Evolutionary conservation across 2,113 vertebrate genomes (phyloP).

Genomic region (Seriola aureovittata): DNA sequence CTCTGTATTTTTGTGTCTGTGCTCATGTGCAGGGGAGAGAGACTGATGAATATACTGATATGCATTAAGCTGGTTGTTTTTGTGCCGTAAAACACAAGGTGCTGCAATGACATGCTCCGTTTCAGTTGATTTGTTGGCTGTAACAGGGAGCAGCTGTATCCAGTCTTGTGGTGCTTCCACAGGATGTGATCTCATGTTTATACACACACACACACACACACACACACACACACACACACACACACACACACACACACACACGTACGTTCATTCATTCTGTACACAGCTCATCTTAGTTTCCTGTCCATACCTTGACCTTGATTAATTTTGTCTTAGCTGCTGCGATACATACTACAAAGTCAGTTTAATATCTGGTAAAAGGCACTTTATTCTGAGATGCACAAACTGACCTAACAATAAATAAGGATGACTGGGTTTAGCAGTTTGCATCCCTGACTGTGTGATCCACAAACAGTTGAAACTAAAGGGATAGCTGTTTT

Average conservation of each 20-base stretch:
- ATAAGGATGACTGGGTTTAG: no score
- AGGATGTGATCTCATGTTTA: slow-evolving; percentile 66
- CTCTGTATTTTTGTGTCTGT: not conserved
- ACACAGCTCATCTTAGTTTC: slow-evolving; percentile 27
- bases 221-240: not conserved
- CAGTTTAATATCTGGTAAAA: not conserved
- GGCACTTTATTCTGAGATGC: not conserved
- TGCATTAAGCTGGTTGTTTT: slow-evolving; percentile 18
- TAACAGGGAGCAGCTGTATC: slow-evolving; percentile 67
- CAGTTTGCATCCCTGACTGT: no score
- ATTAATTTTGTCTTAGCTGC: slow-evolving; percentile 20
- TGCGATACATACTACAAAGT: not conserved
- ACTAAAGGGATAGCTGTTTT: not conserved
- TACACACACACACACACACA: not conserved
- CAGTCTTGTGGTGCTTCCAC: slow-evolving; percentile 27
- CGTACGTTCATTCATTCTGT: slow-evolving; percentile 9
- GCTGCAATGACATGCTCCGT: slow-evolving; percentile 48
- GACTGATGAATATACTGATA: slow-evolving; percentile 51
- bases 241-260: no score
- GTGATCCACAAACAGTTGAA: not conserved
- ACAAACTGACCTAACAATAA: not conserved
- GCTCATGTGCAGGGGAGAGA: slow-evolving; percentile 1
- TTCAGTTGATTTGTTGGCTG: slow-evolving; percentile 39
- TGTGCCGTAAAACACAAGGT: slow-evolving; percentile 25
- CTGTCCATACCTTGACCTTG: slow-evolving; percentile 13